phyloP scores from a whole-genome alignment of 2,113 vertebrate species.

The Climacteris rufus region DNA sequence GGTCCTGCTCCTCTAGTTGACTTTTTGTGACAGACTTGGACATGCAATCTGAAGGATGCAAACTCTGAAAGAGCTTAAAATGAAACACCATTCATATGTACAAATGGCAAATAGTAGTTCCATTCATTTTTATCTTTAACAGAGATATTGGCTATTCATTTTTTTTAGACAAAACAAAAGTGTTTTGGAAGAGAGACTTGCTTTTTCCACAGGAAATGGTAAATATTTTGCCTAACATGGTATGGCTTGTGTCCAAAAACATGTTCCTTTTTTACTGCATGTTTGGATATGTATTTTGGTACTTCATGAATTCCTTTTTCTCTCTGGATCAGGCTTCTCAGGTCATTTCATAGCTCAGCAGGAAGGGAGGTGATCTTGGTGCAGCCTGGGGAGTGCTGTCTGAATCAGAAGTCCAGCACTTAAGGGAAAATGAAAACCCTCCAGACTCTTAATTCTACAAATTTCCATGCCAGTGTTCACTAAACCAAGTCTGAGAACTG shows the following conservation, averaged over 20 bases:
- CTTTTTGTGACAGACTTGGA: background rate
- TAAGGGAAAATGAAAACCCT: background rate
- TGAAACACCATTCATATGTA: background rate
- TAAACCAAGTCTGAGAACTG: background rate
- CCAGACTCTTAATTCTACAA: background rate
- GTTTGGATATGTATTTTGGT: background rate
- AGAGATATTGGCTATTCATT: background rate
- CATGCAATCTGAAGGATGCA: background rate
- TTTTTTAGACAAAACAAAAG: background rate
- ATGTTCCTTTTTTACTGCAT: background rate
- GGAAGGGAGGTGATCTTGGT: background rate
- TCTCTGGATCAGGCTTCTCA: background rate
- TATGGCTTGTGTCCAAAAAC: background rate
- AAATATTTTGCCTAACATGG: background rate
- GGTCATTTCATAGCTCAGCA: background rate
- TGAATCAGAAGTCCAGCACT: background rate
- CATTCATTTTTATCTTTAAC: background rate
- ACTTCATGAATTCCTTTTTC: background rate
- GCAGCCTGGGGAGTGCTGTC: background rate
- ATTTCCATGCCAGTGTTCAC: background rate
- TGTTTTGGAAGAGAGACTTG: background rate
- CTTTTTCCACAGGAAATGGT: background rate
- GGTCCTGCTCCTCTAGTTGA: background rate
- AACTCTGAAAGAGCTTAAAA: background rate
- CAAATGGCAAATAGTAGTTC: background rate